Evolutionary conservation across 2,797 vertebrate genomes (phyloP).

Genomic region (Parauchenoglanis punctatus): DNA sequence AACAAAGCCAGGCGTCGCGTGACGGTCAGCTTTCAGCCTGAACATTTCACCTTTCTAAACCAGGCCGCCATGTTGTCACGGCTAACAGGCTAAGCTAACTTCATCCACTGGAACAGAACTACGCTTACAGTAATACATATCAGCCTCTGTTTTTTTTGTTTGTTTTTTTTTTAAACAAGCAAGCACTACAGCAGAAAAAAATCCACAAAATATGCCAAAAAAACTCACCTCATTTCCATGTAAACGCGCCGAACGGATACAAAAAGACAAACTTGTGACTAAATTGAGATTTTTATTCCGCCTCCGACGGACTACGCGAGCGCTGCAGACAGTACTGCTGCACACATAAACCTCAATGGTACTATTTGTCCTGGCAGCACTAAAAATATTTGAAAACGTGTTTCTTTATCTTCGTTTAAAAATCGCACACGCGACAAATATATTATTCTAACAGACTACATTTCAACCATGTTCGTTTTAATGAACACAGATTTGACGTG

Average conservation of each 20-base stretch:
- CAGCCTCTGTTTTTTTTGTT: not conserved
- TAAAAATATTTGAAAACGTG: constrained; percentile 39
- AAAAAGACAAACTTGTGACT: constrained; percentile 53
- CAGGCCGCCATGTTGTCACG: constrained; percentile 83
- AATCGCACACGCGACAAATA: not conserved
- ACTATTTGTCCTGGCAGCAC: constrained; percentile 71
- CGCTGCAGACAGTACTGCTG: constrained; percentile 74
- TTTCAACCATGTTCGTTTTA: not conserved
- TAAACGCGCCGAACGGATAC: constrained; percentile 48
- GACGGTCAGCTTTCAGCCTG: not conserved
- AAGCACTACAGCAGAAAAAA: not conserved
- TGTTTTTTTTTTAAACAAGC: not conserved
- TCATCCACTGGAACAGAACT: constrained; percentile 25
- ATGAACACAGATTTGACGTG: not conserved
- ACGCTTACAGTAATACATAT: not conserved
- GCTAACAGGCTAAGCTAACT: constrained; percentile 66
- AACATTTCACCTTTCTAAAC: constrained; percentile 78
- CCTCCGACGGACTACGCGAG: constrained; percentile 68
- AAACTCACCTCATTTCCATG: constrained; percentile 77
- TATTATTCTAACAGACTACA: not conserved
- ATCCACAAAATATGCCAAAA: not conserved
- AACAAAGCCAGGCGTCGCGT: not conserved
- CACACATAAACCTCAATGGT: constrained; percentile 69
- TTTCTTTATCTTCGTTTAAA: not conserved
- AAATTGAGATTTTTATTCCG: constrained; percentile 70